These are phyloP conservation scores for Larimichthys crocea DNA, from an alignment of 2,113 vertebrate genomes.

Conservation along the genomic window DNA sequence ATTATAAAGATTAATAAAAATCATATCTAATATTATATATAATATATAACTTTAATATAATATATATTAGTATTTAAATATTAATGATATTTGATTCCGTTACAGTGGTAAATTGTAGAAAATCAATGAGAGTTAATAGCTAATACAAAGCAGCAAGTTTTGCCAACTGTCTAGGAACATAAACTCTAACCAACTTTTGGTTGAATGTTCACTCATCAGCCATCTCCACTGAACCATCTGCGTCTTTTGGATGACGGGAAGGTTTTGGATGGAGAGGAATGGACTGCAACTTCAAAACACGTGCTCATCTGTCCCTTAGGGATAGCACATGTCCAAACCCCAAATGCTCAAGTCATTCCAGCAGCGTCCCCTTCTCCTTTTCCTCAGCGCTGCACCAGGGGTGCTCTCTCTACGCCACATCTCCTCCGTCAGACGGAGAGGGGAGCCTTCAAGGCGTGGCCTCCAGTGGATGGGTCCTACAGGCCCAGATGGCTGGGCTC, in stretches of 20 bases:
- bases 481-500: conserved; percentile 63
- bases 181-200: conserved; percentile 26
- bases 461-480: conserved; percentile 49
- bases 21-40: neutral
- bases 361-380: conserved; percentile 66
- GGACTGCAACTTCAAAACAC: conserved; percentile 63
- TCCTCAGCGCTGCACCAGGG: conserved; percentile 56
- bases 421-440: conserved; percentile 69
- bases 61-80: neutral
- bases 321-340: conserved; percentile 75
- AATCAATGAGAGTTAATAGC: neutral
- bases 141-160: conserved; percentile 16
- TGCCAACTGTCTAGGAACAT: conserved; percentile 48
- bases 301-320: conserved; percentile 70
- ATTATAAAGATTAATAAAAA: no score
- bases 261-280: conserved; percentile 48
- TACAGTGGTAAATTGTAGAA: neutral
- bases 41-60: neutral
- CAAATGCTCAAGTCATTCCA: conserved; percentile 68
- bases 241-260: conserved; percentile 40
- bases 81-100: neutral
- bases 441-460: conserved; percentile 51
- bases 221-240: conserved; percentile 51
- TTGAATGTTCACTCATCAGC: conserved; percentile 33
- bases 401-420: conserved; percentile 64